Evolutionary conservation across 2,888 invertebrate species (phyloP).

Genomic region (Salpingus planirostris): DNA sequence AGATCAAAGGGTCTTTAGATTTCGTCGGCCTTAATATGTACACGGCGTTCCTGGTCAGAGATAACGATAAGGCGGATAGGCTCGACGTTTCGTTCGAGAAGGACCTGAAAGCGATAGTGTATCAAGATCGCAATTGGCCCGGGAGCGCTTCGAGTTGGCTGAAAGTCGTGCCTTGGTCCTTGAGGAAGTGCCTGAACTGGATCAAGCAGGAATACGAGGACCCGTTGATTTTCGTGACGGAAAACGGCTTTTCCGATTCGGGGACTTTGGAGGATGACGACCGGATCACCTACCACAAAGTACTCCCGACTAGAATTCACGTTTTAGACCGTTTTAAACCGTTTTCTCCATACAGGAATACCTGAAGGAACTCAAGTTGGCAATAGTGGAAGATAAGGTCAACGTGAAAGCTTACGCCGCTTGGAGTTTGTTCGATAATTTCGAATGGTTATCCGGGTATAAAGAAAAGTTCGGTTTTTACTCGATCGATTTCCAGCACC

Average conservation of each 20-base stretch:
- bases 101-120: constrained; percentile 51
- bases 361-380: constrained; percentile 20
- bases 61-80: background rate
- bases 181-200: constrained; percentile 47
- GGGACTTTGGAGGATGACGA: constrained; percentile 43
- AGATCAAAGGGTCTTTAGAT: constrained; percentile 18
- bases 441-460: constrained; percentile 52
- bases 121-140: constrained; percentile 52
- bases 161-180: constrained; percentile 47
- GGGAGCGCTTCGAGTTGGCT: constrained; percentile 25
- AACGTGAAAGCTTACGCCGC: constrained; percentile 48
- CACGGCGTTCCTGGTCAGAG: constrained; percentile 17
- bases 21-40: constrained; percentile 21
- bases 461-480: constrained; percentile 56
- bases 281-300: constrained; percentile 34
- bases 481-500: constrained; percentile 53
- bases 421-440: constrained; percentile 56
- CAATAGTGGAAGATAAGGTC: constrained; percentile 38
- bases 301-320: background rate
- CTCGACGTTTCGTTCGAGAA: constrained; percentile 48
- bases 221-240: constrained; percentile 48
- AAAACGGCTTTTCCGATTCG: constrained; percentile 48
- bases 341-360: constrained; percentile 17
- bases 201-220: constrained; percentile 37
- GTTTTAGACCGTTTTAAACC: background rate